Evolutionary conservation across 2,113 vertebrate species (phyloP), one percentile per base, ranked within the genome.

Genomic region (Ascaphus truei): DNA sequence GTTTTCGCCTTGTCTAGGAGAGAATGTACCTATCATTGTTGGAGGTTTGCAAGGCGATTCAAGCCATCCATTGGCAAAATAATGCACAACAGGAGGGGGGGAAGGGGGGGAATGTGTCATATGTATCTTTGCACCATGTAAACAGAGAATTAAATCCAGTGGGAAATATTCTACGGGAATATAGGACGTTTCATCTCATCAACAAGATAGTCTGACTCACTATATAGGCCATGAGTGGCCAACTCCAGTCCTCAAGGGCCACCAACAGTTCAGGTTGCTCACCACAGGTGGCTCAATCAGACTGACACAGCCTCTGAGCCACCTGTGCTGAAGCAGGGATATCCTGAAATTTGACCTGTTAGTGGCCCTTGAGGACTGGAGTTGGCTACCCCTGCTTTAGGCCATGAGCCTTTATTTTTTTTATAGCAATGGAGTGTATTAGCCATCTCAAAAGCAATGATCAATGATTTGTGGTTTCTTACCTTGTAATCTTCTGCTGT

Each of bases 401-500:
- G 41, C 63, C 63, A n/a, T 3, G 33, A 30, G 25, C 7, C n/a
- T 26, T 62, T 22, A n/a, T n/a, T n/a, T n/a, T n/a, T n/a, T 16
- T 18, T 47, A 9, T 20, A 36, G 36, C 41, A 11, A 29, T 16
- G 36, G 13, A 30, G 62, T 45, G 36, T 43, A 56, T 56, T 27
- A 23, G 16, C 18, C 10, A 67, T 10, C 27, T 56, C 63, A 56
- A 3, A 45, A 56, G 22, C 37, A 31, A 55, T 66, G 22, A 30
- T 66, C 3, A 8, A 37, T 27, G 1, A 29, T 31, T 18, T 3
- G 4, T 25, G 25, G 39, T 16, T 33, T 3, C 45, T 82, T 92
- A 98, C 97, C 96, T 93, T 99, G 97, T 68, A 99, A 83, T 81
- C 97, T 88, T 76, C 97, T 92, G 53, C 97, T 98, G 83, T 98